Percentiles rank a stretch among this genome's conserved stretches.
Evolutionary conservation across 2,113 vertebrate genomes (phyloP).

Genomic region (Corythornis vintsioides): DNA sequence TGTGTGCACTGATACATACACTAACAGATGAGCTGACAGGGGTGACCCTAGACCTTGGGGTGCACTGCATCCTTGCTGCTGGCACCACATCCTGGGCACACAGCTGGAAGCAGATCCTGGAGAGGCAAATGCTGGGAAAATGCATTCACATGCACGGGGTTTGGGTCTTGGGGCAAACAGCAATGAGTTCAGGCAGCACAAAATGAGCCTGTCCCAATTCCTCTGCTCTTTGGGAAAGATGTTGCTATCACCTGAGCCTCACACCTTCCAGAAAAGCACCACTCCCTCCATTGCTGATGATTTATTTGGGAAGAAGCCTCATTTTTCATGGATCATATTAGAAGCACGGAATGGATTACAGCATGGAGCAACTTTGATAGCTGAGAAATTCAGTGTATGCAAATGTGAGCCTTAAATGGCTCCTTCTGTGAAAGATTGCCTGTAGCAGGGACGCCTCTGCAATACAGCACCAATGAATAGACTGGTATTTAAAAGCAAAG

Average conservation of each 20-base stretch:
- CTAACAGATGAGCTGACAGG: not conserved
- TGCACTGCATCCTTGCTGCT: accelerated
- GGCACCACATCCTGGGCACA: not conserved
- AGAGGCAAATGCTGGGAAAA: not conserved
- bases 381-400: slow-evolving; percentile 44
- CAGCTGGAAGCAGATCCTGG: not conserved
- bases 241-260: not conserved
- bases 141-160: not conserved
- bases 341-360: slow-evolving; percentile 23
- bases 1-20: not conserved
- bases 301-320: slow-evolving; percentile 30
- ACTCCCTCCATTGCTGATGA: not conserved
- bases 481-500: not conserved
- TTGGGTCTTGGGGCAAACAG: not conserved
- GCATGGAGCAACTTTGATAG: slow-evolving; percentile 31
- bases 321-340: slow-evolving; percentile 39
- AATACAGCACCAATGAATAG: not conserved
- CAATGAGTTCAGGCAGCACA: not conserved
- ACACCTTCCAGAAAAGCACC: not conserved
- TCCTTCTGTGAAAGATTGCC: not conserved
- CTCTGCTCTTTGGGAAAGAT: not conserved
- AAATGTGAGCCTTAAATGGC: slow-evolving; percentile 21
- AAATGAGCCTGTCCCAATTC: not conserved
- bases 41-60: not conserved
- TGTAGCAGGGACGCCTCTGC: not conserved